Percentiles rank a stretch among this genome's conserved stretches.
phyloP scores from a whole-genome alignment of 2,113 vertebrate genomes.

The Numenius arquata region DNA sequence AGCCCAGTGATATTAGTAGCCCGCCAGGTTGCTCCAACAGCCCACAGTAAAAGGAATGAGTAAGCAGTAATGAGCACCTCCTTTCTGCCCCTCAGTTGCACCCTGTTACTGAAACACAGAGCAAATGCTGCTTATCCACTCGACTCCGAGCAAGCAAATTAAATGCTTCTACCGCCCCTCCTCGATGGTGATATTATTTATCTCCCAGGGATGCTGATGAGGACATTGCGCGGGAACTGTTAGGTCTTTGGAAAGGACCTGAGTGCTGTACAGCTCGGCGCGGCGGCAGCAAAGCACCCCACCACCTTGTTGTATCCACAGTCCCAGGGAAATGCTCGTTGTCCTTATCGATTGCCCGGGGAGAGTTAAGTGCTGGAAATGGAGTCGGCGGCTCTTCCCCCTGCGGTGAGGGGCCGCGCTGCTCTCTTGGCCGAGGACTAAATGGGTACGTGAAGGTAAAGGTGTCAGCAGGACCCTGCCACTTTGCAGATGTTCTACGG shows the following conservation, averaged over 20 bases:
- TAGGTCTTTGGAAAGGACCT: not conserved
- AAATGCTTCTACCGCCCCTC: not conserved
- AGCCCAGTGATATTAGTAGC: not conserved
- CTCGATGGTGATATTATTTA: not conserved
- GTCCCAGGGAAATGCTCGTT: not conserved
- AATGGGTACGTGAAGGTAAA: not conserved
- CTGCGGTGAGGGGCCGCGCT: accelerated
- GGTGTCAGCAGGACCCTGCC: not conserved
- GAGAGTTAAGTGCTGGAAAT: not conserved
- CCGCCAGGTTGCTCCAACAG: not conserved
- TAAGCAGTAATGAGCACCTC: not conserved
- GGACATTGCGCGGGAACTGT: not conserved
- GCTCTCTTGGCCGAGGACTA: not conserved
- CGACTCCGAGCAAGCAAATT: not conserved
- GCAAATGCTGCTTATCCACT: not conserved
- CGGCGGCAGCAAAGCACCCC: not conserved
- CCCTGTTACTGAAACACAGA: not conserved
- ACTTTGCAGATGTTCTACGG: not conserved
- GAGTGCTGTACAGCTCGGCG: not conserved
- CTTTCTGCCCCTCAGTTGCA: not conserved
- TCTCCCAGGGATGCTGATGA: not conserved
- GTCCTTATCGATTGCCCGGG: accelerated
- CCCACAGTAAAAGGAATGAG: not conserved
- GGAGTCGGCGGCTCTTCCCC: accelerated
- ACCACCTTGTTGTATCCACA: not conserved